These are phyloP conservation scores for Orycteropus afer DNA, from an alignment of 2,113 vertebrate species.

Conservation along the genomic window DNA sequence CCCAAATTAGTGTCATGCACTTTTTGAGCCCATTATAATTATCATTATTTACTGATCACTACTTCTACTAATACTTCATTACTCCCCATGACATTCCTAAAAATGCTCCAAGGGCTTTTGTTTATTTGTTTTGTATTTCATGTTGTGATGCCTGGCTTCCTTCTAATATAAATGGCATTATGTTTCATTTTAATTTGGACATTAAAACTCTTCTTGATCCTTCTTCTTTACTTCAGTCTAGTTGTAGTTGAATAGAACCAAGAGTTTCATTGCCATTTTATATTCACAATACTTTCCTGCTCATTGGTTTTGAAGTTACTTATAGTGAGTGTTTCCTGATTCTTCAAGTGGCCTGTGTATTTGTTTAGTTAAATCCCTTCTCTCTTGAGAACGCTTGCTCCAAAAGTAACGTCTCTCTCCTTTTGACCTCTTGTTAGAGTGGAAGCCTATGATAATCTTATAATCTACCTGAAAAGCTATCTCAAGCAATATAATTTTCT, in stretches of 20 bases:
- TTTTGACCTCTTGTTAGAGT: background rate
- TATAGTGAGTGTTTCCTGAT: background rate
- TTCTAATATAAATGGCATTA: background rate
- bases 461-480: background rate
- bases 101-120: background rate
- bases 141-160: background rate
- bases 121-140: background rate
- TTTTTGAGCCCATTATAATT: slow-evolving; percentile 20
- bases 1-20: background rate
- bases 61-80: background rate
- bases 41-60: slow-evolving; percentile 5
- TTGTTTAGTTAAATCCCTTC: background rate
- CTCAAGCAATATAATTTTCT: background rate
- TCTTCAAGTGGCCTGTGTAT: background rate
- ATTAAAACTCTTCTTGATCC: background rate
- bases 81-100: background rate
- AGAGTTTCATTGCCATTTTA: background rate
- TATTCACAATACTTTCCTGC: background rate
- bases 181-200: background rate
- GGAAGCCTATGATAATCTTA: background rate
- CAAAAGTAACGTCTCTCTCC: background rate
- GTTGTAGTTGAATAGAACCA: background rate
- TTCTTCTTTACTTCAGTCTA: background rate
- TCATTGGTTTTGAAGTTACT: background rate
- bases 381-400: background rate